Base-by-base conservation (phyloP, 1,140 invertebrate species). In the Rhagoletis zephyria region DNA sequence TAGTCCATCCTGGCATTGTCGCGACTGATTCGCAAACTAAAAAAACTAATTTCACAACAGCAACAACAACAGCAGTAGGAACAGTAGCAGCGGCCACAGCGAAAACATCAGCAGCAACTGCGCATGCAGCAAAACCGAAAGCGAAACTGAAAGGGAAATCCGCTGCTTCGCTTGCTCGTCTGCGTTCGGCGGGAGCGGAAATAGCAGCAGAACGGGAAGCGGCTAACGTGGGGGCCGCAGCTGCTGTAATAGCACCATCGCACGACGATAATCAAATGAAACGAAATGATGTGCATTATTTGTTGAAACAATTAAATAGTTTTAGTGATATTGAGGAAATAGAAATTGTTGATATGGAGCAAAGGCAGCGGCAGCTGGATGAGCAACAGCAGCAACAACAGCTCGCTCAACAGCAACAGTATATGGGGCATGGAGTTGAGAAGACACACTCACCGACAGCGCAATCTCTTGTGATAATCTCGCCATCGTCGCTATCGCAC, bases 251-350 rank as follows among this genome's bases (percentile, higher is more conserved):
- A 64, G 63, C 85, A n/a, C 48, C 85, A 74, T 61, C 85, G 77
- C 48, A 85, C 61, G 88, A 90, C 88, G 92, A 92, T 91, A 91
- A 93, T 89, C 90, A 91, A 91, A 91, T 90, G 89, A 91, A 92
- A 92, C 91, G 92, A 93, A 93, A 93, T 93, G 92, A 93, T 93
- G 92, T 93, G 90, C 92, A 93, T 93, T 93, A 93, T 93, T 93
- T 93, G 92, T 93, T 93, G 92, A 93, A 93, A 92, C 92, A 93
- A 92, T 93, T 93, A 91, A 93, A 93, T 93, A 93, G 92, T 92
- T 93, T 93, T 93, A 93, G 91, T 92, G 92, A 93, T 92, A 93
- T 93, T 89, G 92, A 93, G 93, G 92, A 93, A 93, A 93, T 93
- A 93, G 92, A 92, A 93, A 93, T 93, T 93, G 92, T 93, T 93